Evolutionary conservation across 2,888 invertebrate genomes (phyloP).

Genomic region (Aethes cnicana): DNA sequence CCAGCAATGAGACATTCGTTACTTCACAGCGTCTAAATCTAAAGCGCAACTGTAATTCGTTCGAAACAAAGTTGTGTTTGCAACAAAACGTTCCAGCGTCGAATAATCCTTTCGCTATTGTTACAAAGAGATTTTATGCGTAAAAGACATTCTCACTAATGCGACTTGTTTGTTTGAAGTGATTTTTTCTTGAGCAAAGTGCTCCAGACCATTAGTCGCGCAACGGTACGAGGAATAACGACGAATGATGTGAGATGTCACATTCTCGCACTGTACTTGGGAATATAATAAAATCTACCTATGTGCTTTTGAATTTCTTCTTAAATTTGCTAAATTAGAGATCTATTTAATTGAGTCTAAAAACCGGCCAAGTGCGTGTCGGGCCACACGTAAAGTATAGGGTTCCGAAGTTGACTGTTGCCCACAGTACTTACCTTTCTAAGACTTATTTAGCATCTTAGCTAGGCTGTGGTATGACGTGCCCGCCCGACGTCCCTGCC

Average conservation of each 20-base stretch:
- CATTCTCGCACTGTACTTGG: not conserved
- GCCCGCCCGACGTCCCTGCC: no score
- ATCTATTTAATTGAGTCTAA: no score
- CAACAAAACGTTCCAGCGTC: constrained; percentile 11
- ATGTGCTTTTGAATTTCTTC: no score
- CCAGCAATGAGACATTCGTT: constrained; percentile 5
- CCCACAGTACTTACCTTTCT: no score
- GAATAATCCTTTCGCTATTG: constrained; percentile 47
- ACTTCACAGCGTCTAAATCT: not conserved
- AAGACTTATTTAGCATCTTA: no score
- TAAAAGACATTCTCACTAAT: constrained; percentile 48
- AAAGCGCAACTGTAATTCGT: not conserved
- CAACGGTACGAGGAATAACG: constrained; percentile 11
- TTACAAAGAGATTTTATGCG: constrained; percentile 46
- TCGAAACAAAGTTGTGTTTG: constrained; percentile 29
- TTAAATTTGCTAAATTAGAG: no score
- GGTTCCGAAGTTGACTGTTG: no score
- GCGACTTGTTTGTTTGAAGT: constrained; percentile 50
- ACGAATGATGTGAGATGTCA: not conserved
- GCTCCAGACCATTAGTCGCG: constrained; percentile 33
- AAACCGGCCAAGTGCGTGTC: no score
- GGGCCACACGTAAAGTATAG: no score
- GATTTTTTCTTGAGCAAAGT: constrained; percentile 43
- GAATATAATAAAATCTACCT: no score
- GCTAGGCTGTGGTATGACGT: no score